These are phyloP conservation scores for Spilosoma lubricipeda DNA, from an alignment of 2,888 invertebrate genomes.

Conservation along the genomic window DNA sequence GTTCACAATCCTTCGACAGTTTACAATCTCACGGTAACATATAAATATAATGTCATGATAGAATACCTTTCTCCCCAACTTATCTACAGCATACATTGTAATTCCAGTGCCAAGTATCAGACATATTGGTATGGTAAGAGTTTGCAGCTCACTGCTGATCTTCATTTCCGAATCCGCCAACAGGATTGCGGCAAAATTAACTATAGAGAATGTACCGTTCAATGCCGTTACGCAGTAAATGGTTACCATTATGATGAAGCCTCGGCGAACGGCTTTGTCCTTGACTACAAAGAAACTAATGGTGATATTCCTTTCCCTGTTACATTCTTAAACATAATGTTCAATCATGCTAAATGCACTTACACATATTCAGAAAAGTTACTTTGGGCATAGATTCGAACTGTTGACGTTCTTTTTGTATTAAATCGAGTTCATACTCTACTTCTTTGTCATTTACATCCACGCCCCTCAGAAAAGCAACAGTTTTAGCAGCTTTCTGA, in stretches of 20 bases:
- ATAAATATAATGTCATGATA: too few species aligned
- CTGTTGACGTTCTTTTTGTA: constrained; percentile 61
- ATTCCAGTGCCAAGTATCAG: constrained; percentile 57
- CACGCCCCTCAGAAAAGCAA: constrained; percentile 66
- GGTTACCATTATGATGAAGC: constrained; percentile 50
- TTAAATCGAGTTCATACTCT: constrained; percentile 57
- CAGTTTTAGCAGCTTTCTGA: constrained; percentile 63
- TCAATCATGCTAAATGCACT: too few species aligned
- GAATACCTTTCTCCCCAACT: constrained; percentile 50
- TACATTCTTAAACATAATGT: too few species aligned
- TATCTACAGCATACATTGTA: constrained; percentile 54
- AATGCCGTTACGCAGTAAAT: constrained; percentile 48
- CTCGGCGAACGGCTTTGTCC: constrained; percentile 60
- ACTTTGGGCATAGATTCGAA: constrained; percentile 65
- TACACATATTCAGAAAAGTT: constrained; percentile 64
- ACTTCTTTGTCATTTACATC: constrained; percentile 58
- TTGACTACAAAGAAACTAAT: constrained; percentile 53
- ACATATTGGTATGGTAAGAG: constrained; percentile 58
- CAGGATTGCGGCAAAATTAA: constrained; percentile 60
- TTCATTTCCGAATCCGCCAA: constrained; percentile 52
- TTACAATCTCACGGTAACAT: too few species aligned
- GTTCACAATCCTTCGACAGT: too few species aligned
- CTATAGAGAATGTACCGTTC: constrained; percentile 57
- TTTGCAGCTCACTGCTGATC: constrained; percentile 56
- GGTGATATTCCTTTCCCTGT: background rate